Percentiles rank a stretch among this genome's conserved stretches.
These are phyloP conservation scores for Drosophila kohkoa DNA, from an alignment of 1,140 invertebrate genomes.

Conservation along the genomic window DNA sequence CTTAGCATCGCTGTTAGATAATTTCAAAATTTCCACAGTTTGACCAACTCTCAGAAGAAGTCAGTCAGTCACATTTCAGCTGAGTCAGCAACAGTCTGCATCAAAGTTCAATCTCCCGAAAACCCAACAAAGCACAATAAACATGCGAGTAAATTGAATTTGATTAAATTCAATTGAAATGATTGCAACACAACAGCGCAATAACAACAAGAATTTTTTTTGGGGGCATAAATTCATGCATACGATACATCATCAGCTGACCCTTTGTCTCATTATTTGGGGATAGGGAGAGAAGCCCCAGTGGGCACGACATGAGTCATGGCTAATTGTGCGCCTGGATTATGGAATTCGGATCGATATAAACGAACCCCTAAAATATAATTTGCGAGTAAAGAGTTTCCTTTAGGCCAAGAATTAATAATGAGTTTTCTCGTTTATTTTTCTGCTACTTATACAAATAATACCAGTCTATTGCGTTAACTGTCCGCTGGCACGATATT, in stretches of 20 bases:
- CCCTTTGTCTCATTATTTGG: slow-evolving; percentile 5
- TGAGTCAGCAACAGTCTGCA: slow-evolving; percentile 30
- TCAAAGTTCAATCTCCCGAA: slow-evolving; percentile 5
- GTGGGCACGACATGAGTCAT: slow-evolving; percentile 29
- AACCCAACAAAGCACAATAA: slow-evolving; percentile 16
- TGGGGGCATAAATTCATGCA: slow-evolving; percentile 1
- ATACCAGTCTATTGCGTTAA: slow-evolving; percentile 6
- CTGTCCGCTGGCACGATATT: neutral
- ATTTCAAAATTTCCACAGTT: neutral
- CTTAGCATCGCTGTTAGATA: slow-evolving; percentile 24
- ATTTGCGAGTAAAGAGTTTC: slow-evolving; percentile 3
- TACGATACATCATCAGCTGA: slow-evolving; percentile 3
- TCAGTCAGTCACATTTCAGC: neutral
- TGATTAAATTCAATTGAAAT: slow-evolving; percentile 82
- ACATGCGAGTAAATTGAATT: slow-evolving; percentile 69
- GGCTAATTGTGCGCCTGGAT: slow-evolving; percentile 22
- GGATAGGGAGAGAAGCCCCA: neutral
- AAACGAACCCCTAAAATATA: slow-evolving; percentile 4
- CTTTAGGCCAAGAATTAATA: slow-evolving; percentile 3
- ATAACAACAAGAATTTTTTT: neutral
- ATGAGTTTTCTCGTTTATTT: slow-evolving; percentile 5
- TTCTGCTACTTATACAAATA: neutral
- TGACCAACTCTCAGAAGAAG: neutral
- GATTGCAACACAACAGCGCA: slow-evolving; percentile 48
- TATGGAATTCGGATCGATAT: slow-evolving; percentile 40